Evolutionary conservation across 1,140 invertebrate species (phyloP).

Genomic region (Platyscapa corneri): DNA sequence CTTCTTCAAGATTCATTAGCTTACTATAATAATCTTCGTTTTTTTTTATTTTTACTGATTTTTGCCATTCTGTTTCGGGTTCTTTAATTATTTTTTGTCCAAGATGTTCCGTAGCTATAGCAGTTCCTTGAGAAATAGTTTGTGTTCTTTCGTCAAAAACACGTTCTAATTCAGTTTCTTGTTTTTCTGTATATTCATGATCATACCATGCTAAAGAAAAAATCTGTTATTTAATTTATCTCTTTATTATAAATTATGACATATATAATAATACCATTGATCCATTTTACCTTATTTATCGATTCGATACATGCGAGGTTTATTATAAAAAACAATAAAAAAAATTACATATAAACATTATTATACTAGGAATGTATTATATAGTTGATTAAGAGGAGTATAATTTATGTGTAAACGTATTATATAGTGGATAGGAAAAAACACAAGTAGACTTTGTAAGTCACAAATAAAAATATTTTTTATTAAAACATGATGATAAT

Average conservation of each 20-base stretch:
- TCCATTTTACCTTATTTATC: constrained; percentile 33
- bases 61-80: constrained; percentile 89
- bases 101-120: constrained; percentile 78
- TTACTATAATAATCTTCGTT: constrained; percentile 89
- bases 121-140: constrained; percentile 78
- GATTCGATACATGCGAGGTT: constrained; percentile 39
- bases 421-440: not conserved
- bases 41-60: constrained; percentile 86
- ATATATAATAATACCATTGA: constrained; percentile 32
- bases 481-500: not conserved
- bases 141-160: constrained; percentile 90
- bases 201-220: constrained; percentile 91
- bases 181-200: constrained; percentile 88
- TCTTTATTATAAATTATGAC: constrained; percentile 4
- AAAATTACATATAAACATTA: not conserved
- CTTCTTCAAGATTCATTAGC: constrained; percentile 87
- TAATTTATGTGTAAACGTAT: not conserved
- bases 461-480: not conserved
- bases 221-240: constrained; percentile 39
- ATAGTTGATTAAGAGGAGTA: not conserved
- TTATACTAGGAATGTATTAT: not conserved
- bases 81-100: constrained; percentile 83
- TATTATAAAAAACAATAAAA: constrained; percentile 20
- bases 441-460: constrained; percentile 2
- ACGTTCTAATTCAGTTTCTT: constrained; percentile 89